These are phyloP conservation scores for Acropternis orthonyx DNA, from an alignment of 2,797 vertebrate genomes.

Conservation along the genomic window DNA sequence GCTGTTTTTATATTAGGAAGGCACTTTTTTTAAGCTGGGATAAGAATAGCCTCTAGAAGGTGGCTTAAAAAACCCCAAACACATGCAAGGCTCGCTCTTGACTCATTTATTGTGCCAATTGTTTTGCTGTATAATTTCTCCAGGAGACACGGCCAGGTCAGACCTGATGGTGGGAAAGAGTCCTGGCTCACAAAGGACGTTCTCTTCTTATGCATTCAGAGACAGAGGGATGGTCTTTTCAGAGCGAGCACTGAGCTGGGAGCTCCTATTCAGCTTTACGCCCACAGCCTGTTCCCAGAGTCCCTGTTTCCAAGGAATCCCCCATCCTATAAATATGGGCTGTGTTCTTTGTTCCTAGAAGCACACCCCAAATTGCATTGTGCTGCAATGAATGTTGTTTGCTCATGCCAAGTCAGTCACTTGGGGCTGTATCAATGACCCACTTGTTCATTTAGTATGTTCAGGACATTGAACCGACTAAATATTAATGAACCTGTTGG, in stretches of 20 bases:
- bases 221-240: slow-evolving; percentile 20
- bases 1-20: background rate
- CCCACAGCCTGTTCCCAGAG: slow-evolving; percentile 20
- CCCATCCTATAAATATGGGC: background rate
- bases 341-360: background rate
- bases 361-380: background rate
- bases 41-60: background rate
- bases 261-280: slow-evolving; percentile 2
- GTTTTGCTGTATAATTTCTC: background rate
- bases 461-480: background rate
- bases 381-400: slow-evolving; percentile 2
- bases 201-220: slow-evolving; percentile 1
- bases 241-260: background rate
- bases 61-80: background rate
- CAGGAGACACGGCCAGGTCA: slow-evolving; percentile 31
- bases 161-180: slow-evolving; percentile 57
- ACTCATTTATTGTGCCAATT: background rate
- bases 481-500: slow-evolving; percentile 45
- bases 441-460: slow-evolving; percentile 9
- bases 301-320: slow-evolving; percentile 38
- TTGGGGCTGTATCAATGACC: slow-evolving; percentile 47
- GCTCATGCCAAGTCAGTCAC: background rate
- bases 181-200: slow-evolving; percentile 7
- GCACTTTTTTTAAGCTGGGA: background rate
- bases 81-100: background rate